These are phyloP conservation scores for Cremastobaeus sp. DNA, from an alignment of 2,888 invertebrate genomes.

Conservation along the genomic window DNA sequence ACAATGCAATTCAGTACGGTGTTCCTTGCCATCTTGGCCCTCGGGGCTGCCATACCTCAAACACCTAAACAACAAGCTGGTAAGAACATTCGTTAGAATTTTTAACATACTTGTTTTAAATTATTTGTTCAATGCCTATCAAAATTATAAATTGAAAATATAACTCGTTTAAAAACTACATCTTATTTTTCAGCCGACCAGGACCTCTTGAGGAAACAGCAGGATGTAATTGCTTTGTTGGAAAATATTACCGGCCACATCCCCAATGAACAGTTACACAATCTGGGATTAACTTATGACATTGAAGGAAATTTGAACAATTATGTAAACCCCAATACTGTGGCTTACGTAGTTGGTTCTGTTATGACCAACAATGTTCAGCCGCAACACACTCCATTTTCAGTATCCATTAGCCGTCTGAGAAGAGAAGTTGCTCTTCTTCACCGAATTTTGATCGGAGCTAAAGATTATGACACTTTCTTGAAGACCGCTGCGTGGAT, in stretches of 20 bases:
- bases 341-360: constrained; percentile 80
- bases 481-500: constrained; percentile 84
- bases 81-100: constrained; percentile 65
- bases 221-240: constrained; percentile 81
- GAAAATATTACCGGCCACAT: constrained; percentile 83
- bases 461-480: constrained; percentile 86
- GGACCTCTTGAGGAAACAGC: constrained; percentile 80
- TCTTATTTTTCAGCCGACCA: constrained; percentile 79
- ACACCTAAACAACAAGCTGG: constrained; percentile 71
- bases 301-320: constrained; percentile 82
- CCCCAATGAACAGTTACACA: constrained; percentile 79
- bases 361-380: constrained; percentile 80
- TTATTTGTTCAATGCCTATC: neutral
- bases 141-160: neutral
- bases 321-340: constrained; percentile 79
- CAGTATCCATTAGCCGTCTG: constrained; percentile 82
- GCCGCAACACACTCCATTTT: constrained; percentile 82
- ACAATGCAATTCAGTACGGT: constrained; percentile 74
- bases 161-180: too few relatives aligned
- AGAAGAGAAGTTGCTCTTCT: constrained; percentile 82
- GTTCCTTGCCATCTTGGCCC: constrained; percentile 73
- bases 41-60: constrained; percentile 68
- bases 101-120: neutral
- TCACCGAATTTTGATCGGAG: constrained; percentile 84
- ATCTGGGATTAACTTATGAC: constrained; percentile 81